Evolutionary conservation across 2,888 invertebrate species (phyloP), one percentile per base, ranked within the genome.

Genomic region (Stenurella melanura): DNA sequence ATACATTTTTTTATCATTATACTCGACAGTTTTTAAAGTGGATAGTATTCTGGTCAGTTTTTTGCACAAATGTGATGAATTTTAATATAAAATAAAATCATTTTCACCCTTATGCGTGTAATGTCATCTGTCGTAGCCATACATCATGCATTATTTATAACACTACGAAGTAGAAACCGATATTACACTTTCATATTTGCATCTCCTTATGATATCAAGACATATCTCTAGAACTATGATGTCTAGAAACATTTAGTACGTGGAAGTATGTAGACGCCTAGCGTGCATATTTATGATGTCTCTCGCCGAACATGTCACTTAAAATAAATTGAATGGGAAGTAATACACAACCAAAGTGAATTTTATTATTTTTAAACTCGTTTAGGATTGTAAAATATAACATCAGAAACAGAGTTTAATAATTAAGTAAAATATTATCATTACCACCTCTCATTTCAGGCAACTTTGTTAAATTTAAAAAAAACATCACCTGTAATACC

Each of bases 221-320:
- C 77, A 30, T 26, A 67, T 26, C 72, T 42, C n/a, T 17, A 17
- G 50, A 15, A 56, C 21, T n/a, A 21, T 42, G 56, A 30, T n/a
- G 73, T 64, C 64, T 58, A 66, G 17, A 50, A 57, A 66, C 21
- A 56, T 64, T 73, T 12, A 26, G 63, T 54, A 26, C 58, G 30
- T 61, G 34, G 56, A 50, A 73, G 18, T 64, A 64, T 68, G 54
- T 34, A 54, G 54, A 64, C 64, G 68, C 56, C 71, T 64, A 56
- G 30, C 18, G 63, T 72, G 57, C 73, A 73, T 73, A 73, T 54
- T 64, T 73, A 63, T 68, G 68, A 68, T 50, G 68, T 18, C 11
- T 57, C 68, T 21, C 56, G 38, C 56, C n/a, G 54, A 30, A 18
- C n/a, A 18, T 26, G 56, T 68, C 68, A 54, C 26, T 17, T 18